Evolutionary conservation across 1,140 invertebrate species (phyloP).

Genomic region (Dryas iulia): DNA sequence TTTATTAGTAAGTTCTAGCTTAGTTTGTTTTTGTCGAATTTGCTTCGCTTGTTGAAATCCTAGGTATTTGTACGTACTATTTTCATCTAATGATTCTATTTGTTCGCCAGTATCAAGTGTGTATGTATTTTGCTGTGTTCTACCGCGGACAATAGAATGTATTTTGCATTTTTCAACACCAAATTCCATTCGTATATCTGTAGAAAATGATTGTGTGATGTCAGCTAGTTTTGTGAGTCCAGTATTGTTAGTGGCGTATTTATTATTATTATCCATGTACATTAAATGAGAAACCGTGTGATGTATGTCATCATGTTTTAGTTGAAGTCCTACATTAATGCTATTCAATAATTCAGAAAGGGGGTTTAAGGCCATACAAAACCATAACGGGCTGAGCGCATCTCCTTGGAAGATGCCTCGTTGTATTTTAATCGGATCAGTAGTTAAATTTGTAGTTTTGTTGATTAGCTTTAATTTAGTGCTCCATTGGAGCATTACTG

Average conservation of each 20-base stretch:
- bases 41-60: constrained; percentile 4
- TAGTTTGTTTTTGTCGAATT: constrained; percentile 8
- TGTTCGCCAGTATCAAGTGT: not conserved
- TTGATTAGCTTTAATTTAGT: not conserved
- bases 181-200: constrained; percentile 7
- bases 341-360: not conserved
- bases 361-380: constrained; percentile 23
- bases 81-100: not conserved
- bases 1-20: not conserved
- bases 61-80: constrained; percentile 14
- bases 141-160: not conserved
- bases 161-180: constrained; percentile 21
- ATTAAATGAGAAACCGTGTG: constrained; percentile 8
- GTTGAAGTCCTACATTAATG: not conserved
- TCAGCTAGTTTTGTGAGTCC: not conserved
- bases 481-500: not conserved
- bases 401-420: constrained; percentile 23
- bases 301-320: not conserved
- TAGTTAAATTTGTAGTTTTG: not conserved
- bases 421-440: constrained; percentile 11
- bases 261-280: constrained; percentile 22
- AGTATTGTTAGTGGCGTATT: constrained; percentile 5
- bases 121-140: not conserved
- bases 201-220: not conserved
- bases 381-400: constrained; percentile 15